phyloP scores from a whole-genome alignment of 2,888 invertebrate species.

The Athalia rosae region DNA sequence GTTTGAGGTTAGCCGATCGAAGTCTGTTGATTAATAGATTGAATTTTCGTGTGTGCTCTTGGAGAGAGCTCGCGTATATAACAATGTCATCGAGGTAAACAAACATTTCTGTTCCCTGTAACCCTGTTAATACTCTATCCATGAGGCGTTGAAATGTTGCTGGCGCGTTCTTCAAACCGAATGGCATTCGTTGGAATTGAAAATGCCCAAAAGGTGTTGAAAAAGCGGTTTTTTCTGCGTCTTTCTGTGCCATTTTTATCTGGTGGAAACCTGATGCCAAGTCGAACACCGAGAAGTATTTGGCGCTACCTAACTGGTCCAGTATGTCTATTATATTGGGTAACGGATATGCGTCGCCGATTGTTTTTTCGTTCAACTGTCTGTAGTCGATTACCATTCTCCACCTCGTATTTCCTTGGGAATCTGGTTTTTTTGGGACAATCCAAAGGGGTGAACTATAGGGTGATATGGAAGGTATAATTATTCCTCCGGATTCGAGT shows the following conservation, averaged over 20 bases:
- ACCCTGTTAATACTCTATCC: conserved; percentile 57
- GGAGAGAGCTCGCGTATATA: too few relatives aligned
- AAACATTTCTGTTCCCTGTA: conserved; percentile 1
- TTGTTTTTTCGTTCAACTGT: conserved; percentile 60
- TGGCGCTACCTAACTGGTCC: conserved; percentile 53
- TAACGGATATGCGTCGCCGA: conserved; percentile 61
- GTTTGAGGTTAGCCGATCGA: background rate
- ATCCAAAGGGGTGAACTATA: conserved; percentile 67
- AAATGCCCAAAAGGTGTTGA: conserved; percentile 59
- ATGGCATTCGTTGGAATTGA: conserved; percentile 62
- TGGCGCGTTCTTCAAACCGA: conserved; percentile 62
- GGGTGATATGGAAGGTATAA: conserved; percentile 61
- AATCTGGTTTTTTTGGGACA: conserved; percentile 66
- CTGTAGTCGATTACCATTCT: conserved; percentile 61
- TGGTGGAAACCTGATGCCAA: conserved; percentile 59
- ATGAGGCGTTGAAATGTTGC: conserved; percentile 65
- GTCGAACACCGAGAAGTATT: conserved; percentile 59
- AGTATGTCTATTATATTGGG: conserved; percentile 55
- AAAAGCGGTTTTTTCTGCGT: conserved; percentile 61
- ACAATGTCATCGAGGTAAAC: too few relatives aligned
- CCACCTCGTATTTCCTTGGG: conserved; percentile 62
- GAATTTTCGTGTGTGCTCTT: too few relatives aligned
- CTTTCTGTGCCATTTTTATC: conserved; percentile 54
- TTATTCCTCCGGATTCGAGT: conserved; percentile 62
- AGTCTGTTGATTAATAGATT: background rate